Conservation (phyloP, 2,797 vertebrate species). For the Crocodylus rhombifer region DNA sequence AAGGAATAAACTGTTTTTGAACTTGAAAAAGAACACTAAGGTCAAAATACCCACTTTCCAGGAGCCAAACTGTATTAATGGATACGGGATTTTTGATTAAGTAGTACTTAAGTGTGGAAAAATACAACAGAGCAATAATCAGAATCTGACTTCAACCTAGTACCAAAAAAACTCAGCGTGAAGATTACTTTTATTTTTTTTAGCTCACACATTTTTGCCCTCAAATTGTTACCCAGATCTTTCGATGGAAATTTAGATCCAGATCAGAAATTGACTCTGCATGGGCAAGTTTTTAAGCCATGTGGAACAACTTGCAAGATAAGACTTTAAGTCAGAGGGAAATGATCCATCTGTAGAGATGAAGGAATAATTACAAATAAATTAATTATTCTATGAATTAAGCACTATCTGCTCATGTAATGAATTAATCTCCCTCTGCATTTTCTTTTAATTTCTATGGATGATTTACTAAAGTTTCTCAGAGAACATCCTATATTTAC, state of each 20-base stretch:
- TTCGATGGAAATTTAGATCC: not conserved
- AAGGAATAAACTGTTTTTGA: not conserved
- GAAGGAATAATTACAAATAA: not conserved
- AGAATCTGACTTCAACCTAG: not conserved
- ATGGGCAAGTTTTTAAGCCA: not conserved
- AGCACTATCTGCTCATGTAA: not conserved
- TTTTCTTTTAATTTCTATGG: too few relatives aligned
- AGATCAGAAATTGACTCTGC: not conserved
- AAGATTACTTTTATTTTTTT: not conserved
- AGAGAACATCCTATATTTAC: not conserved
- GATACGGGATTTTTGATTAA: not conserved
- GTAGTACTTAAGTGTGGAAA: not conserved
- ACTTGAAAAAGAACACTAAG: not conserved
- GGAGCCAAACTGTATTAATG: not conserved
- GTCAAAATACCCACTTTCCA: fast-evolving
- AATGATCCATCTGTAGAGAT: not conserved
- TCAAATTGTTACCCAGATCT: not conserved
- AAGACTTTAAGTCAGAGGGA: not conserved
- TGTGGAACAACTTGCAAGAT: not conserved
- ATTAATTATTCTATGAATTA: not conserved
- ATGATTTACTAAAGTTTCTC: not conserved
- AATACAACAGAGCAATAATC: not conserved
- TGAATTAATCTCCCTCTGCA: too few relatives aligned
- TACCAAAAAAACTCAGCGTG: not conserved
- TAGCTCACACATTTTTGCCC: not conserved